A percentile compares a stretch with the other conserved stretches of the same genome.
phyloP scores from a whole-genome alignment of 2,113 vertebrate genomes.

The Gadus chalcogrammus region DNA sequence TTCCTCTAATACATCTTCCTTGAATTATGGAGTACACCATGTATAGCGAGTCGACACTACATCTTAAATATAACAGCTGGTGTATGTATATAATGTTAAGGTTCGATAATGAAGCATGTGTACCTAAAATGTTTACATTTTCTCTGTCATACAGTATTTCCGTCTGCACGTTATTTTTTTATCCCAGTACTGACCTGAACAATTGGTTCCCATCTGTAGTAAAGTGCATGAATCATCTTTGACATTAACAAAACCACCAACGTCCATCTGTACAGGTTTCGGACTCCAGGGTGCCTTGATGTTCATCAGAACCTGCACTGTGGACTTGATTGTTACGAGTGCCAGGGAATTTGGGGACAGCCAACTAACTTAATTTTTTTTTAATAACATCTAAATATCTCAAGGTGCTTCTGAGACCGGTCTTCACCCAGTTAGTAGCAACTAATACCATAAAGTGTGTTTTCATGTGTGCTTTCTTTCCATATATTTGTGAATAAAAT shows the following conservation, averaged over 20 bases:
- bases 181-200: neutral
- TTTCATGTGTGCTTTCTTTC: constrained; percentile 42
- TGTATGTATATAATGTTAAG: no score
- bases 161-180: neutral
- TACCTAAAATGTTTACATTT: no score
- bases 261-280: constrained; percentile 31
- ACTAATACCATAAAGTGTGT: constrained; percentile 20
- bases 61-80: no score
- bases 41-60: no score
- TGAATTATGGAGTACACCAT: no score
- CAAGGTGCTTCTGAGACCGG: constrained; percentile 22
- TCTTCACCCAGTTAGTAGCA: constrained; percentile 29
- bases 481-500: constrained; percentile 36
- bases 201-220: neutral
- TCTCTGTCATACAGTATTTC: no score
- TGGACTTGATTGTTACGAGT: constrained; percentile 52
- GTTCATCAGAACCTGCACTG: constrained; percentile 25
- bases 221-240: neutral
- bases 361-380: constrained; percentile 27
- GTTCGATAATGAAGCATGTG: no score
- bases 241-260: neutral
- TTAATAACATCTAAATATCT: constrained; percentile 33
- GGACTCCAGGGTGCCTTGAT: constrained; percentile 27
- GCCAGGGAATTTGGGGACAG: constrained; percentile 33
- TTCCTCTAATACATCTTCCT: no score